phyloP scores from a whole-genome alignment of 1,140 invertebrate species.

The Theocolax elegans region DNA sequence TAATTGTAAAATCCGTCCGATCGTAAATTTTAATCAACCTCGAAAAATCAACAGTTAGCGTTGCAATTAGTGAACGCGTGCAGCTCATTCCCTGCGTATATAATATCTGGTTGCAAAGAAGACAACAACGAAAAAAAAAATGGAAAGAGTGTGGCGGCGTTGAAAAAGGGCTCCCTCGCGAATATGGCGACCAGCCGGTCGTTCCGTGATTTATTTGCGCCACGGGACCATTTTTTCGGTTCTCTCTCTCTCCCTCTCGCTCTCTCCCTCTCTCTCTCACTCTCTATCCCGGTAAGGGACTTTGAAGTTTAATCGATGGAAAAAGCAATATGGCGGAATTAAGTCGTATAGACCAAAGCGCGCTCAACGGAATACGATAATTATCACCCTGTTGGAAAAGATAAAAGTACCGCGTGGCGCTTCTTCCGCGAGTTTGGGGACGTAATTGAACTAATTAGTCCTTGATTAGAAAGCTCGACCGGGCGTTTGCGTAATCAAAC shows the following conservation, averaged over 20 bases:
- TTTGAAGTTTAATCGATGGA: constrained; percentile 57
- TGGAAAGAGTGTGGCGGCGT: background rate
- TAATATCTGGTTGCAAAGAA: no score
- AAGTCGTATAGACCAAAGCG: constrained; percentile 19
- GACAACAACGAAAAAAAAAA: background rate
- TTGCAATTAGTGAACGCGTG: constrained; percentile 5
- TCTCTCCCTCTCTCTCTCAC: background rate
- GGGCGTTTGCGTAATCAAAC: no score
- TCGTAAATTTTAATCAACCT: constrained; percentile 46
- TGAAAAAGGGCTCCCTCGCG: constrained; percentile 9
- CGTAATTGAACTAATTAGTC: constrained; percentile 41
- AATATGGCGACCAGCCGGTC: constrained; percentile 5
- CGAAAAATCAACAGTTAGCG: constrained; percentile 27
- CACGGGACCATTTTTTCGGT: constrained; percentile 43
- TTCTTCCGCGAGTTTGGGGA: background rate
- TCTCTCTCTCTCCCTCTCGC: constrained; percentile 9
- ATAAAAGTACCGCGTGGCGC: background rate
- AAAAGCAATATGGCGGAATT: constrained; percentile 51
- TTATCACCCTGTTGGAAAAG: background rate
- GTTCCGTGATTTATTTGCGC: constrained; percentile 51
- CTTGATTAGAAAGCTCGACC: constrained; percentile 31
- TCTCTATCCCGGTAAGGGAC: constrained; percentile 42
- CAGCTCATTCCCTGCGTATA: no score
- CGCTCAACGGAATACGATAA: background rate
- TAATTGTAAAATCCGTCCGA: no score